phyloP scores from a whole-genome alignment of 1,140 invertebrate genomes.

The Drosophila kepulauana region DNA sequence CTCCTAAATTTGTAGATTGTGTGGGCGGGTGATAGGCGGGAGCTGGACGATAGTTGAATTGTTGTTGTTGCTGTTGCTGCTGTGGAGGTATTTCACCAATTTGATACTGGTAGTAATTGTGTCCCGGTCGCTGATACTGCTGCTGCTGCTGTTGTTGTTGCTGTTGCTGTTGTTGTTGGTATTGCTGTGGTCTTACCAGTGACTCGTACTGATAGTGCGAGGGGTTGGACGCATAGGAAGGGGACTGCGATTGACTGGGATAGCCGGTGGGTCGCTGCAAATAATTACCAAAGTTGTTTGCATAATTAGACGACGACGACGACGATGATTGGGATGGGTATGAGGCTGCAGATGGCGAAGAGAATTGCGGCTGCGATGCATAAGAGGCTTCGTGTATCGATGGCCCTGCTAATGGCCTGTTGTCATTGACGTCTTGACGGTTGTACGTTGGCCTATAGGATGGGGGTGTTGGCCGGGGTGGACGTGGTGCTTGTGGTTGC shows the following conservation, averaged over 20 bases:
- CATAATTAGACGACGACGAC: conserved; percentile 79
- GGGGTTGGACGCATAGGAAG: conserved; percentile 16
- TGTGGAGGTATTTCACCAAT: conserved; percentile 76
- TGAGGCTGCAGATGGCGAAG: neutral
- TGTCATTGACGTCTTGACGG: conserved; percentile 68
- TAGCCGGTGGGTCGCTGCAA: conserved; percentile 67
- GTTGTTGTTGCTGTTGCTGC: conserved; percentile 51
- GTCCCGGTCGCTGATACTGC: conserved; percentile 56
- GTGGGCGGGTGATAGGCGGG: conserved; percentile 47
- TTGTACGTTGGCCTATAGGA: conserved; percentile 56
- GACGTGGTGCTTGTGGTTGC: conserved; percentile 26
- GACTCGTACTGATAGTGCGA: conserved; percentile 56
- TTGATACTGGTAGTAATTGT: conserved; percentile 84
- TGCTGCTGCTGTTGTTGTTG: conserved; percentile 24
- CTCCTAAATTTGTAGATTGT: conserved; percentile 23
- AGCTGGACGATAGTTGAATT: conserved; percentile 70
- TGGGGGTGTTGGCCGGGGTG: conserved; percentile 20
- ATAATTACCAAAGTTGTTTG: conserved; percentile 85
- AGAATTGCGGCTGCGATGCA: conserved; percentile 27
- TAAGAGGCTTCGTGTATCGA: conserved; percentile 46
- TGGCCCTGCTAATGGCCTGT: conserved; percentile 53
- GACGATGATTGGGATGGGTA: conserved; percentile 43
- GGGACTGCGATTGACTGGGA: conserved; percentile 6
- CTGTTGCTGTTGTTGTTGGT: conserved; percentile 46
- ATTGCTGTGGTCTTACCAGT: conserved; percentile 17